phyloP scores from a whole-genome alignment of 2,797 vertebrate genomes.

The Syndactyla subalaris region DNA sequence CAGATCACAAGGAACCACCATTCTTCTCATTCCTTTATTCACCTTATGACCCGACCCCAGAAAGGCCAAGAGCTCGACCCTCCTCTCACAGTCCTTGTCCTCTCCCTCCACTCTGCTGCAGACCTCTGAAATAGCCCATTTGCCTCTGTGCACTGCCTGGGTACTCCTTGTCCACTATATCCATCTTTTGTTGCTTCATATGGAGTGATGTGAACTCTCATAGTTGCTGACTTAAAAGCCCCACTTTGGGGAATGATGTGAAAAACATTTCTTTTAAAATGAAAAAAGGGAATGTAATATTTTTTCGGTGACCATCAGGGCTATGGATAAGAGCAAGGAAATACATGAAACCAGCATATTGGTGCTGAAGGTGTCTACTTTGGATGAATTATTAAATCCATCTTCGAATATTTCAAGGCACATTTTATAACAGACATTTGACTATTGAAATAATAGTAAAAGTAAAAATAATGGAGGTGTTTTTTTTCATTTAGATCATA shows the following conservation, averaged over 20 bases:
- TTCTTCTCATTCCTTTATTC: neutral
- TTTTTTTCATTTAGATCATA: neutral
- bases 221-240: neutral
- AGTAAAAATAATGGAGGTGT: constrained; percentile 32
- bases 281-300: neutral
- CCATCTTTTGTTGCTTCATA: neutral
- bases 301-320: neutral
- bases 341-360: neutral
- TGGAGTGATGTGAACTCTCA: neutral
- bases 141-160: neutral
- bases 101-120: neutral
- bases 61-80: neutral
- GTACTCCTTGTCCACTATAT: neutral
- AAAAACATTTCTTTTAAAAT: constrained; percentile 13
- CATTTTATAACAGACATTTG: constrained; percentile 13
- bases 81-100: neutral
- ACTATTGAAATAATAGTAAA: constrained; percentile 24
- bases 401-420: neutral
- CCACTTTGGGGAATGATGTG: neutral
- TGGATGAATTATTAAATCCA: neutral
- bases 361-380: neutral
- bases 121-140: neutral
- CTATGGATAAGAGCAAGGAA: neutral
- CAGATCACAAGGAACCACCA: neutral
- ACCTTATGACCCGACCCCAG: neutral